Base-by-base conservation (phyloP, 2,888 invertebrate species). In the Protodeltote pygarga region DNA sequence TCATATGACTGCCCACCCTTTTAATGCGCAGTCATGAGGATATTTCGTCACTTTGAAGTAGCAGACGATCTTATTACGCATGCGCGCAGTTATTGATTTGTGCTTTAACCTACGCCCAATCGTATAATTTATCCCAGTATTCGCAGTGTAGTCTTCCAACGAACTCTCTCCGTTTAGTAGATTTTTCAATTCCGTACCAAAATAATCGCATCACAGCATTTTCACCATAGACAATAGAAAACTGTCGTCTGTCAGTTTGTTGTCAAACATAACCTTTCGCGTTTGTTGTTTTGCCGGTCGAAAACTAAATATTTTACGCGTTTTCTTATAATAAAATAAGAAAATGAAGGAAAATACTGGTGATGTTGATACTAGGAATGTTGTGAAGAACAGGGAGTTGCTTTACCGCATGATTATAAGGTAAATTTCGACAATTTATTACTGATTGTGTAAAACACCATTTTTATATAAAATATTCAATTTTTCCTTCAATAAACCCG, bases 321-420 rank as follows among this genome's bases (percentile, higher is more conserved):
- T 28, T 25, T n/a, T 20, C 23, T 35, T 5, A 11, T 6, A 14
- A 27, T 2, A 42, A 60, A 65, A 25, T 59, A 11, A 29, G 11
- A 77, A 78, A 71, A 92, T 91, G 92, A 91, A 87, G 64, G 91
- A 91, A 73, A 79, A 68, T 19, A 75, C 61, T n/a, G 75, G 73
- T 16, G 89, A 89, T n/a, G 69, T 95, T 3, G 95, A 96, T 76
- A 93, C 94, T 0, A 94, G 94, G 77, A 97, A 97, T 82, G 93
- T 97, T 37, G 95, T 98, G 3, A 98, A 98, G 87, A 97, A 96
- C 79, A 93, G 98, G 46, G 98, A 98, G 78, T 91, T 96, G 59
- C 93, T 98, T 29, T 98, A 98, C 79, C 95, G 98, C 45, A 93
- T 98, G 73, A 98, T 98, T 64, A 97, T 98, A 73, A 98, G 98